Conservation (phyloP, 2,888 invertebrate species). For the Nysson spinosus region DNA sequence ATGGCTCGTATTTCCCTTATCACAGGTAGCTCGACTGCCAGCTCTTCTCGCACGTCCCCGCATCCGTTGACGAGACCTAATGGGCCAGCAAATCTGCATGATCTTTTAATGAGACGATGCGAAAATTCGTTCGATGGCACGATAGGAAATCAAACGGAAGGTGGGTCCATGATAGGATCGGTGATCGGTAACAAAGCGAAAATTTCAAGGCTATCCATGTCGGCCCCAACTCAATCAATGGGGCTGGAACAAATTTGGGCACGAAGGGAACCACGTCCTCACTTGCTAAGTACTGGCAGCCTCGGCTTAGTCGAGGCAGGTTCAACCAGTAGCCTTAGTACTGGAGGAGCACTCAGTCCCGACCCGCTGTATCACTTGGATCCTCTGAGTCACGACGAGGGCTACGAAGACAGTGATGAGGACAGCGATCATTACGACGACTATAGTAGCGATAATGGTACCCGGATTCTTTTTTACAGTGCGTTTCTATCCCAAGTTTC, state of each 20-base stretch:
- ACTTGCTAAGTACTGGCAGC: conserved; percentile 90
- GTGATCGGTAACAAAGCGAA: conserved; percentile 74
- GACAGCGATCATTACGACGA: conserved; percentile 93
- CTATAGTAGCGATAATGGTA: conserved; percentile 89
- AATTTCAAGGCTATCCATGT: conserved; percentile 87
- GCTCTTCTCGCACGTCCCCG: conserved; percentile 74
- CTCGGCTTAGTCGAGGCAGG: conserved; percentile 85
- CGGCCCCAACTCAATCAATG: conserved; percentile 89
- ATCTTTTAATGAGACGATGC: conserved; percentile 84
- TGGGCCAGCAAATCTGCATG: conserved; percentile 81
- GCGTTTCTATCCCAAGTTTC: conserved; percentile 17
- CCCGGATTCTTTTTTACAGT: conserved; percentile 21
- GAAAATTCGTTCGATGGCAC: conserved; percentile 76
- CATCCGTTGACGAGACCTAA: conserved; percentile 66
- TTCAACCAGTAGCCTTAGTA: conserved; percentile 89
- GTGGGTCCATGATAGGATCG: conserved; percentile 36
- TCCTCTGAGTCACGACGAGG: conserved; percentile 89
- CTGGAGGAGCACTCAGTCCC: conserved; percentile 90
- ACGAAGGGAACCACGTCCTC: conserved; percentile 90
- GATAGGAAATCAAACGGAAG: conserved; percentile 58
- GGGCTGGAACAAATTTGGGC: conserved; percentile 92
- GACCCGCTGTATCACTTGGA: conserved; percentile 81
- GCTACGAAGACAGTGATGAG: conserved; percentile 88
- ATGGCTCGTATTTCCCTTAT: too few species aligned
- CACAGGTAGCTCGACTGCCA: conserved; percentile 74